Evolutionary conservation across 2,888 invertebrate genomes (phyloP), one percentile per base, ranked within the genome.

Genomic region (Tachina fera): DNA sequence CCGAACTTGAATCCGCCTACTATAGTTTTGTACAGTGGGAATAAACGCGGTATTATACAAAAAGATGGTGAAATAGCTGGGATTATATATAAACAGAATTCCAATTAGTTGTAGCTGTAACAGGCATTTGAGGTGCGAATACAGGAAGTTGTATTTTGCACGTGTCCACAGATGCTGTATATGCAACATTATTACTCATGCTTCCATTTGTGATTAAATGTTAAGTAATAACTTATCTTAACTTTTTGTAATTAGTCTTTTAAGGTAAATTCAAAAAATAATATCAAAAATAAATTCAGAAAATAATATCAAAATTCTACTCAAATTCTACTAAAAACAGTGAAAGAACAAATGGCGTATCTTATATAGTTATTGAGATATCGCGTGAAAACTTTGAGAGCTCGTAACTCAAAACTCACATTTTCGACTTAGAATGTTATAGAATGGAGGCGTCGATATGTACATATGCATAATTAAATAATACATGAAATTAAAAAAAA

Each of bases 31-130:
- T 96, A 96, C 92, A 95, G 95, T 65, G 96, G 96, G 87, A 95
- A 93, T 86, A 95, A 95, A 87, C 93, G 94, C 80, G 96, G 96
- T 90, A 94, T 96, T 70, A 96, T 96, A 88, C 95, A 96, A 89
- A 94, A 95, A 88, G 95, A 95, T 87, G 96, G 96, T 9, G 95
- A 95, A 1, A 95, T 96, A 67, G 96, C 96, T 58, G 96, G 95
- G 6, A 87, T 88, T 16, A 88, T 88, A 19, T 88, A 88, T 61
- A 88, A 88, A 31, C 87, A 88, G 68, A 86, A 71, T 68, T 61
- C 72, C 14, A 84, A 87, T 77, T 87, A 82, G 79, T 72, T 61
- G 49, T 61, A 16, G 47, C 14, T 58, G 71, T 31, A 31, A 31
- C 13, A 51, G 49, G 10, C 19, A 22, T 53, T 11, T 16, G 1